These are phyloP conservation scores for Andrena dorsata DNA, from an alignment of 2,888 invertebrate genomes.

Conservation along the genomic window DNA sequence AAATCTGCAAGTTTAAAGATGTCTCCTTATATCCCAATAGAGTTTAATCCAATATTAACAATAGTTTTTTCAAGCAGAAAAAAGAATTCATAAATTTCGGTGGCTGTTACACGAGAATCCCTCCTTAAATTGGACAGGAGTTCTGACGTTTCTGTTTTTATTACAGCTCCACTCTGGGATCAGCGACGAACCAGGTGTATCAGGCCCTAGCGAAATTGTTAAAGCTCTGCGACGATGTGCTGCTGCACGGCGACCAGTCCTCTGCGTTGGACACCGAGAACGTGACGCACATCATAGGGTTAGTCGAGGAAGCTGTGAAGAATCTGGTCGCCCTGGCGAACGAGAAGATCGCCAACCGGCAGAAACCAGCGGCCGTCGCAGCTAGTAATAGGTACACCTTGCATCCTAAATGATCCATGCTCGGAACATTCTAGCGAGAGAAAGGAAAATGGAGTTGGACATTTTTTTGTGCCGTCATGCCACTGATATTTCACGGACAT, in stretches of 20 bases:
- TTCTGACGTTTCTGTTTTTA: background rate
- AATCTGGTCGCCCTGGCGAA: conserved; percentile 92
- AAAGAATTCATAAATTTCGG: background rate
- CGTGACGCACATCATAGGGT: conserved; percentile 89
- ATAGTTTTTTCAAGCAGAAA: too few species aligned
- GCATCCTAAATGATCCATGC: background rate
- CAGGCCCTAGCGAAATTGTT: conserved; percentile 94
- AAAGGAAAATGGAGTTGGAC: background rate
- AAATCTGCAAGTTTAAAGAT: too few species aligned
- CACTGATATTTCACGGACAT: conserved; percentile 18
- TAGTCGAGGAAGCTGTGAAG: conserved; percentile 91
- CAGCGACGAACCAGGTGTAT: conserved; percentile 94
- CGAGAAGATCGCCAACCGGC: conserved; percentile 91
- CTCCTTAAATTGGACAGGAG: background rate
- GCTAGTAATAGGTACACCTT: conserved; percentile 80
- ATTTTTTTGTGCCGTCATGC: conserved; percentile 47
- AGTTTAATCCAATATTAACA: too few species aligned
- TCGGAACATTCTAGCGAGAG: background rate
- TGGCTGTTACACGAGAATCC: too few species aligned
- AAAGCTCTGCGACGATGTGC: conserved; percentile 95
- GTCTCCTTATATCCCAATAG: too few species aligned
- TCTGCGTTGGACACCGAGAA: conserved; percentile 88
- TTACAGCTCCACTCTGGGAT: conserved; percentile 89
- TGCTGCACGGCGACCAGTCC: conserved; percentile 91
- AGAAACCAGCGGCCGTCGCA: conserved; percentile 80